Percentiles rank a stretch among this genome's conserved stretches.
Evolutionary conservation across 2,797 vertebrate species (phyloP).

Genomic region (Alauda arvensis): DNA sequence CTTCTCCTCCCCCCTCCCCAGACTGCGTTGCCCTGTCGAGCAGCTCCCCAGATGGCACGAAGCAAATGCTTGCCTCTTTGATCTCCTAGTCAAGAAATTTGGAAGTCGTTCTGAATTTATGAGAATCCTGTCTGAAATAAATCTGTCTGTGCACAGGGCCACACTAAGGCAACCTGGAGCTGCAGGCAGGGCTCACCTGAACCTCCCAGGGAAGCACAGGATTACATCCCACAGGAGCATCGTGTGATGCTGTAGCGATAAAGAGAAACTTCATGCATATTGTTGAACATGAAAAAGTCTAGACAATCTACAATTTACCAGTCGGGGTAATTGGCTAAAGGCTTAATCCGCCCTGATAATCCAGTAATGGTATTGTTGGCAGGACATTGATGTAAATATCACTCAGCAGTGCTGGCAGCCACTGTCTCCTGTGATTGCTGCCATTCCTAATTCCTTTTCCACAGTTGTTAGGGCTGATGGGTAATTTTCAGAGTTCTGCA

Average conservation of each 20-base stretch:
- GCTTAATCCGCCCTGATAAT: constrained; percentile 61
- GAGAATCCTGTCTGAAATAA: constrained; percentile 54
- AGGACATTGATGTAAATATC: constrained; percentile 52
- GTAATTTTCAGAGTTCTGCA: not conserved
- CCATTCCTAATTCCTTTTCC: not conserved
- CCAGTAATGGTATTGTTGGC: constrained; percentile 57
- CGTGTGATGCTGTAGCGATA: constrained; percentile 28
- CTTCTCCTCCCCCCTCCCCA: constrained; percentile 6
- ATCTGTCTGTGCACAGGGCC: constrained; percentile 36
- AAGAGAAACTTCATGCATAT: constrained; percentile 47
- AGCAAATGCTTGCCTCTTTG: constrained; percentile 41
- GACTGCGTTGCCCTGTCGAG: constrained; percentile 30
- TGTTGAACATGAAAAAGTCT: constrained; percentile 50
- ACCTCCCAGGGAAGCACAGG: not conserved
- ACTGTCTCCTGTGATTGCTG: constrained; percentile 24
- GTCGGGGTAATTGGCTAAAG: constrained; percentile 52
- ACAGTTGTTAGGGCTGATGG: not conserved
- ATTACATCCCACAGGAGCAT: constrained; percentile 8
- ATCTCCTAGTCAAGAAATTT: constrained; percentile 60
- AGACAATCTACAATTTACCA: constrained; percentile 58
- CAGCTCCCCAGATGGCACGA: constrained; percentile 45
- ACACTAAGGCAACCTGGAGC: not conserved
- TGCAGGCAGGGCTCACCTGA: constrained; percentile 39
- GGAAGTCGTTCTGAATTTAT: constrained; percentile 56
- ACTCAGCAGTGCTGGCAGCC: constrained; percentile 33